phyloP scores from a whole-genome alignment of 2,888 invertebrate species.

The Epistrophella euchroma region DNA sequence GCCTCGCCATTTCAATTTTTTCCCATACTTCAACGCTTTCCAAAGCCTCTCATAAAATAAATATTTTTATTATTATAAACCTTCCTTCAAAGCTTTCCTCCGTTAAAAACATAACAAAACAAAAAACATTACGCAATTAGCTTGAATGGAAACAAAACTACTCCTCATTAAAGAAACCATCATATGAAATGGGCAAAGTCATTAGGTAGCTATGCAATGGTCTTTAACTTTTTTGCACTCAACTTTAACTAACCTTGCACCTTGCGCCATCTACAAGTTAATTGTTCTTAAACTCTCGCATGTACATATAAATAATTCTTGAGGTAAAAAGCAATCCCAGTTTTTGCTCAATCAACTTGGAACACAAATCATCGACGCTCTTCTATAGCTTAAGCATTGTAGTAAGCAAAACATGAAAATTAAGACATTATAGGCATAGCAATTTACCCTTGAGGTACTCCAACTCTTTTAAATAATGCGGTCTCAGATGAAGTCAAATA shows the following conservation, averaged over 20 bases:
- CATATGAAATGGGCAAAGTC: conserved; percentile 7
- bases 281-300: conserved; percentile 11
- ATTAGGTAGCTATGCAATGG: conserved; percentile 7
- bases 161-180: conserved; percentile 20
- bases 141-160: not conserved
- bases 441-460: not conserved
- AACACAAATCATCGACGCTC: conserved; percentile 24
- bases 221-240: conserved; percentile 23
- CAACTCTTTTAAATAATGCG: conserved; percentile 12
- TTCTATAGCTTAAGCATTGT: not conserved
- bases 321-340: not conserved
- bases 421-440: conserved; percentile 29
- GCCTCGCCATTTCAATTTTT: not conserved
- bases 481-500: conserved; percentile 12
- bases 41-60: not conserved
- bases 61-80: not conserved
- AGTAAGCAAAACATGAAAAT: conserved; percentile 9
- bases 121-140: not conserved
- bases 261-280: conserved; percentile 3
- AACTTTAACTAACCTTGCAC: conserved; percentile 21
- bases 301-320: not conserved
- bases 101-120: not conserved
- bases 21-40: not conserved
- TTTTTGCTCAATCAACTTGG: not conserved
- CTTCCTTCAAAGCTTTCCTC: not conserved